Conservation (phyloP, 2,888 invertebrate genomes). For the Amphimallon solstitiale region DNA sequence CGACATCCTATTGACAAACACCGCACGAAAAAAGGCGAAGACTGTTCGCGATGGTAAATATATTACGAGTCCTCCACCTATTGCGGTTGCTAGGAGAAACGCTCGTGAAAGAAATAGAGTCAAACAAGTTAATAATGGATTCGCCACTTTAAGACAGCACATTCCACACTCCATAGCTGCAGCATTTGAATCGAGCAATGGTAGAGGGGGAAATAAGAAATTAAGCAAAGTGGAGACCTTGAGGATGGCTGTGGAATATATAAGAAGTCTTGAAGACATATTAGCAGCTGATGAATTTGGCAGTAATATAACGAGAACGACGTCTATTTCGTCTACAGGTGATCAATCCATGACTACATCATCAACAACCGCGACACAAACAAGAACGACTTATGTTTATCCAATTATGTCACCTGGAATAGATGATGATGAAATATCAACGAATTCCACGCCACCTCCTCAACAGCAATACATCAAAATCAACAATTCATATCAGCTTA, state of each 20-base stretch:
- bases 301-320: conserved; percentile 38
- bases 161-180: conserved; percentile 85
- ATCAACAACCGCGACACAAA: conserved; percentile 61
- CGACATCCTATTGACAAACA: conserved; percentile 57
- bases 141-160: conserved; percentile 86
- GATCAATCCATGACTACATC: conserved; percentile 58
- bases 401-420: conserved; percentile 64
- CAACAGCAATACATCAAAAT: conserved; percentile 68
- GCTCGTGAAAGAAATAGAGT: conserved; percentile 93
- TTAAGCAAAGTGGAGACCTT: conserved; percentile 89
- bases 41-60: conserved; percentile 47
- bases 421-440: conserved; percentile 64
- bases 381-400: conserved; percentile 50
- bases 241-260: conserved; percentile 91
- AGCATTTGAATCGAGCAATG: conserved; percentile 72
- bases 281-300: conserved; percentile 70
- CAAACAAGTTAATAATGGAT: conserved; percentile 92
- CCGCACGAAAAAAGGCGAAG: conserved; percentile 54
- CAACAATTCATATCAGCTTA: conserved; percentile 72
- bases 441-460: conserved; percentile 64
- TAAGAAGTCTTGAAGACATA: conserved; percentile 80
- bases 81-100: conserved; percentile 88
- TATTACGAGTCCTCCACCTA: conserved; percentile 70
- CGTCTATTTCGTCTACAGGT: conserved; percentile 36
- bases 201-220: conserved; percentile 78